Evolutionary conservation across 2,113 vertebrate species (phyloP), one percentile per base, ranked within the genome.

Genomic region (Conger conger): DNA sequence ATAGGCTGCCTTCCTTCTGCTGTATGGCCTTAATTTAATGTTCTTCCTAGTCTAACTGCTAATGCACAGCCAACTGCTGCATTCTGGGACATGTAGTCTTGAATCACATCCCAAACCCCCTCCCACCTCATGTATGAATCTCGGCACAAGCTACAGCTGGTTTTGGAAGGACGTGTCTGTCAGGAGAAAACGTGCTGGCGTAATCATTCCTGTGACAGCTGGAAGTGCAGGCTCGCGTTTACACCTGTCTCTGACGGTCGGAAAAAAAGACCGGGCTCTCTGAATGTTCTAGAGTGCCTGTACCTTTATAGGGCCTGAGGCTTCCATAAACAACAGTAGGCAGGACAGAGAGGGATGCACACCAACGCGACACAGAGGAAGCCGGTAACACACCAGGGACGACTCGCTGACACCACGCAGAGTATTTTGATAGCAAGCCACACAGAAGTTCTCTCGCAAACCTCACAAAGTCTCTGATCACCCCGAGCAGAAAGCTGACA

Each of bases 11-110:
- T 83, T 27, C 82, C 33, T 17, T 45, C 20, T 78, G 5, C 33
- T 50, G n/a, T 50, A 20, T 53, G 13, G 20, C 73, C 42, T 77
- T 77, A 35, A 77, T 77, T 83, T 18, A 76, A 9, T 77, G 16
- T 18, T 38, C 79, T 50, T 68, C 36, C 81, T 68, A 36, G 36
- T 82, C 81, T 68, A 82, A 82, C 27, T 82, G 57, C 53, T 27
- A 36, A 37, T 37, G n/a, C 20, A 23, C 30, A 30, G 73, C 40
- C 73, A 38, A 27, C 20, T 40, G 63, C 20, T 77, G 20, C 2
- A 18, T 1, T 30, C 76, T 78, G 36, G 33, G 42, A 37, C 50
- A 11, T 84, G 40, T 78, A 17, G 40, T 37, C 45, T 33, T 18
- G 16, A 78, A 38, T 37, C 76, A 78, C 36, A 76, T 37, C 76